These are phyloP conservation scores for Bagarius yarrelli DNA, from an alignment of 2,113 vertebrate species.

Conservation along the genomic window DNA sequence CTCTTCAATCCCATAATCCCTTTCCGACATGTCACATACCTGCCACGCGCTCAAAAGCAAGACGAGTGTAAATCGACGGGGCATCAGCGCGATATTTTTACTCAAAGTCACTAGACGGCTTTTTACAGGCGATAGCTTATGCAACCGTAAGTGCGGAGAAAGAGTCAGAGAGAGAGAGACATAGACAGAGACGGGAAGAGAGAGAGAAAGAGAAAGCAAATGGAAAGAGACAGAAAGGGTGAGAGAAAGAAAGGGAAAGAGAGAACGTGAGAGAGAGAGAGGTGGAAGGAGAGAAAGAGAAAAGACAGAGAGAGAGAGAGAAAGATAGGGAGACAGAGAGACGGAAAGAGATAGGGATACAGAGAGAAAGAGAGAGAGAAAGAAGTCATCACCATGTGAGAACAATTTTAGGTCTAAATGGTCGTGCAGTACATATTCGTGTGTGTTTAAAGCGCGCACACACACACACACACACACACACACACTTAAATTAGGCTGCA, in stretches of 20 bases:
- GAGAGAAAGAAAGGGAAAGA: no score
- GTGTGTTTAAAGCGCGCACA: slow-evolving; percentile 28
- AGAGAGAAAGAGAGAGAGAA: neutral
- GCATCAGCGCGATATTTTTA: neutral
- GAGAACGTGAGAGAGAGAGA: no score
- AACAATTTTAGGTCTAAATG: slow-evolving; percentile 36
- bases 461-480: neutral
- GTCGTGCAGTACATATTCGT: slow-evolving; percentile 9
- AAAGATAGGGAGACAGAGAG: neutral
- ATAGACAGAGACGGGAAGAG: no score
- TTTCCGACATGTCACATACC: slow-evolving; percentile 14
- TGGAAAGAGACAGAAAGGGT: no score
- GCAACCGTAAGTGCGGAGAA: neutral
- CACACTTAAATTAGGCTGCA: slow-evolving; percentile 49
- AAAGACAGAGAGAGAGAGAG: slow-evolving; percentile 7
- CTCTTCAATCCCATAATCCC: slow-evolving; percentile 38
- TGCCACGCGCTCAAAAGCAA: slow-evolving; percentile 7
- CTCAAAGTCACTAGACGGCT: slow-evolving; percentile 2
- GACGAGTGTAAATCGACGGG: neutral
- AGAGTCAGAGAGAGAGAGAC: no score
- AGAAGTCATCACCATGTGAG: slow-evolving; percentile 25
- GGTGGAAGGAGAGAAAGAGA: slow-evolving; percentile 5
- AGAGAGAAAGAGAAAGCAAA: no score
- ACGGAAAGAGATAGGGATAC: neutral
- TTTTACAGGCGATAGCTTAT: neutral